Percentiles rank a stretch among this genome's conserved stretches.
Conservation (phyloP, 2,797 vertebrate species). For the Anguilla marmorata region DNA sequence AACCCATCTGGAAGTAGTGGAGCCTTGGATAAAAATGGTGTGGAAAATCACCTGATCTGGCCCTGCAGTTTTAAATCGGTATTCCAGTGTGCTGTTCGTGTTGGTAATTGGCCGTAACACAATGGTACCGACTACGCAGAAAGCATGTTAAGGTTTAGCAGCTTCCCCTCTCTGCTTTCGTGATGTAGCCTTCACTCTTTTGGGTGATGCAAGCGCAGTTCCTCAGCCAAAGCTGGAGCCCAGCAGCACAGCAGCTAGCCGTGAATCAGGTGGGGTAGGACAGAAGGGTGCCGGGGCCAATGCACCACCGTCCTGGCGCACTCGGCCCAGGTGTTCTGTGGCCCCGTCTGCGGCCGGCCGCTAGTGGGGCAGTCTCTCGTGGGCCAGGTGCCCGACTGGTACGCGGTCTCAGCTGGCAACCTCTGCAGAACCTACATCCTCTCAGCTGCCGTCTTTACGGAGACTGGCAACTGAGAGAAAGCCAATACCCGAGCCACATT, state of each 20-base stretch:
- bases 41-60: background rate
- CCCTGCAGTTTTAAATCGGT: background rate
- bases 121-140: background rate
- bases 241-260: slow-evolving; percentile 37
- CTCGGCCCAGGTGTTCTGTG: slow-evolving; percentile 35
- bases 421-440: background rate
- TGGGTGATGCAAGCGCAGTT: slow-evolving; percentile 25
- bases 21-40: background rate
- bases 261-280: slow-evolving; percentile 45
- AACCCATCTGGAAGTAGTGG: background rate
- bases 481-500: background rate
- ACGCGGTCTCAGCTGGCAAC: background rate
- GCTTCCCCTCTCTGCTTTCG: background rate
- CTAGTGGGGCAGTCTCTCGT: slow-evolving; percentile 42
- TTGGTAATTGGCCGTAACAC: background rate
- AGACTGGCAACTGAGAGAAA: background rate
- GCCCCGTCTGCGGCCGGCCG: slow-evolving; percentile 36
- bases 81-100: background rate
- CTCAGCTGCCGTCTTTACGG: background rate
- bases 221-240: slow-evolving; percentile 35
- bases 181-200: slow-evolving; percentile 32
- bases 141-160: background rate
- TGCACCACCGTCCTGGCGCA: background rate
- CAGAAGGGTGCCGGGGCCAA: slow-evolving; percentile 37
- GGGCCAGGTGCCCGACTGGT: background rate